Percentiles rank a stretch among this genome's conserved stretches.
Evolutionary conservation across 2,888 invertebrate genomes (phyloP).

Genomic region (Cosmia trapezina): DNA sequence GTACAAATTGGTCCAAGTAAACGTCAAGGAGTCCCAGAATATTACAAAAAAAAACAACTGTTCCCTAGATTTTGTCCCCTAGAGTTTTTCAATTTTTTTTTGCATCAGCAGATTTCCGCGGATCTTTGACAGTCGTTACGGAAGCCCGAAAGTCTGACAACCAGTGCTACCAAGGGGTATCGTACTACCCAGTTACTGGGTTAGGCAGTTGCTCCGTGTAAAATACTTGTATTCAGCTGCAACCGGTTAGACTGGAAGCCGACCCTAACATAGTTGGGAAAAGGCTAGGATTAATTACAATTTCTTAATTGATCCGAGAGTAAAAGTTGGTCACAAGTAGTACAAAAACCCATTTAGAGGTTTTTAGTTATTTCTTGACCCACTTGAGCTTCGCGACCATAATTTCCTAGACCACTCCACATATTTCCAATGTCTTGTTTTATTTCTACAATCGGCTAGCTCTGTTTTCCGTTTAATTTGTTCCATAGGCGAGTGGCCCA

Average conservation of each 20-base stretch:
- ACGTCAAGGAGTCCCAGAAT: neutral
- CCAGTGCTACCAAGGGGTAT: no score
- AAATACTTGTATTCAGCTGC: no score
- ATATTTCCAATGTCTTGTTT: conserved; percentile 51
- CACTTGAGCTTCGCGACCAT: neutral
- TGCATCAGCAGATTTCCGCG: neutral
- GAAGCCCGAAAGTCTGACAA: no score
- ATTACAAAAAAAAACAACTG: neutral
- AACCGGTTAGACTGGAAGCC: no score
- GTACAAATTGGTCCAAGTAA: neutral
- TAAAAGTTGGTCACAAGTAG: neutral
- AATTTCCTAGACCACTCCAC: conserved; percentile 28
- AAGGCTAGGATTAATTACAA: neutral
- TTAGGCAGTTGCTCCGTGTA: no score
- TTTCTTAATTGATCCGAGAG: no score
- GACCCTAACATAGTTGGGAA: no score
- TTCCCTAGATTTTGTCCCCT: neutral
- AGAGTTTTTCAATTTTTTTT: neutral
- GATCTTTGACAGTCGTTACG: no score
- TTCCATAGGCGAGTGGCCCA: conserved; percentile 70
- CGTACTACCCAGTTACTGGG: no score
- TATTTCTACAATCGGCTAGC: conserved; percentile 48
- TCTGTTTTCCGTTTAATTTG: conserved; percentile 65
- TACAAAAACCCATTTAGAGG: neutral
- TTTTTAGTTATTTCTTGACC: conserved; percentile 1